Conservation (phyloP, 2,113 vertebrate species). For the Hemibagrus wyckioides region DNA sequence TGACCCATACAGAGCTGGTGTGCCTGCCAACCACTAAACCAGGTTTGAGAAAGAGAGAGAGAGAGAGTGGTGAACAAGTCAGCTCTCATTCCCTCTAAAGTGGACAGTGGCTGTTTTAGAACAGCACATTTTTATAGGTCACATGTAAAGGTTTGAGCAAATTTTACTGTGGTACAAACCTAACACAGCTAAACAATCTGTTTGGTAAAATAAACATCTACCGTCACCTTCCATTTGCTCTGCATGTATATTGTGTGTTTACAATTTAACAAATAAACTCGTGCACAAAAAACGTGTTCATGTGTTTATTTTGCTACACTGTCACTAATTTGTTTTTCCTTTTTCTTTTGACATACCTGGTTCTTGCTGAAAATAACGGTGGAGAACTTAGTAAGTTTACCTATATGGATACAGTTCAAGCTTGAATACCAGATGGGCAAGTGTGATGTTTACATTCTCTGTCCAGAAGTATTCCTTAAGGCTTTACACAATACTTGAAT, state of each 20-base stretch:
- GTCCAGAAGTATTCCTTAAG: background rate
- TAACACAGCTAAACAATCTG: constrained; percentile 51
- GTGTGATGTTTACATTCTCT: background rate
- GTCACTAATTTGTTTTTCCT: background rate
- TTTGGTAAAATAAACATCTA: background rate
- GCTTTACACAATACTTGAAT: background rate
- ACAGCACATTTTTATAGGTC: background rate
- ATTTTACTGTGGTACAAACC: background rate
- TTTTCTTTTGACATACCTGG: background rate
- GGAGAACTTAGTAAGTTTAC: background rate
- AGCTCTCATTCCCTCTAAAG: constrained; percentile 47
- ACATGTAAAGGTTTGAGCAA: background rate
- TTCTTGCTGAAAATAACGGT: background rate
- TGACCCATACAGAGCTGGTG: constrained; percentile 20
- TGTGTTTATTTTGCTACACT: background rate
- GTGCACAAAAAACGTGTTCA: background rate
- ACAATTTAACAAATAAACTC: constrained; percentile 7
- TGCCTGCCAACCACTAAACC: constrained; percentile 39
- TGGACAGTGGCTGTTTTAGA: constrained; percentile 40
- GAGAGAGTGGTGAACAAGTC: constrained; percentile 53
- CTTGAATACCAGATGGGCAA: background rate
- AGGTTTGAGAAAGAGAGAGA: constrained; percentile 21
- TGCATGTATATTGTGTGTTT: constrained; percentile 3
- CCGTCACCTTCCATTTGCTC: background rate
- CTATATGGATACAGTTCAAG: background rate